A percentile compares a stretch with the other conserved stretches of the same genome.
Conservation (phyloP, 2,113 vertebrate species). For the Dissostichus mawsoni region DNA sequence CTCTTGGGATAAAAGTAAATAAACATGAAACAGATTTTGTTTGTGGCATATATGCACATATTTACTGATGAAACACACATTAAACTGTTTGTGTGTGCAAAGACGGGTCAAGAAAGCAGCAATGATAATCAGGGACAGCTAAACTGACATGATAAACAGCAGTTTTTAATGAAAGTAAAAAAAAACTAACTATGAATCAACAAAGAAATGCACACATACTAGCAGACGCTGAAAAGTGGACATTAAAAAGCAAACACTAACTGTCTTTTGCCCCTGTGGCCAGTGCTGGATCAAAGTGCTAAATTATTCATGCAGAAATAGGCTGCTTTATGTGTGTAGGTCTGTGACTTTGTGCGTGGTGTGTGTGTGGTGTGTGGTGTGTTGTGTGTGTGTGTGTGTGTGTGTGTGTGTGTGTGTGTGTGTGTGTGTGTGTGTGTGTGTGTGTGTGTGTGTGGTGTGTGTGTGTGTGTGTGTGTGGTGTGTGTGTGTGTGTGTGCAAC, state of each 20-base stretch:
- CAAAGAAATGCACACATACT: neutral
- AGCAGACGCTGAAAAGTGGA: neutral
- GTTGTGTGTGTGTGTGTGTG: constrained; percentile 20
- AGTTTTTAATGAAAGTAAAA: constrained; percentile 20
- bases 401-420: neutral
- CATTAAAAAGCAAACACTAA: constrained; percentile 7
- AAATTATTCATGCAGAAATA: constrained; percentile 77
- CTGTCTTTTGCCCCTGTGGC: constrained; percentile 58
- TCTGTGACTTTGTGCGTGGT: constrained; percentile 18
- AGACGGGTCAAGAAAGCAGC: neutral
- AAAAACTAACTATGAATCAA: constrained; percentile 24
- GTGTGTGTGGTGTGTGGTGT: too few species aligned
- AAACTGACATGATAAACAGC: constrained; percentile 40
- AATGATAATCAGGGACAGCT: constrained; percentile 5
- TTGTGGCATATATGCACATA: constrained; percentile 8
- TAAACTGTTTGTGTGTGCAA: constrained; percentile 17
- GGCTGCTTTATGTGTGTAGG: constrained; percentile 33
- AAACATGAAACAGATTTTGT: constrained; percentile 57
- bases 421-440: constrained; percentile 8
- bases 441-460: constrained; percentile 15
- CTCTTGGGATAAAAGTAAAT: constrained; percentile 61
- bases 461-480: constrained; percentile 13
- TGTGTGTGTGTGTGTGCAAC: neutral
- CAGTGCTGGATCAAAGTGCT: constrained; percentile 61
- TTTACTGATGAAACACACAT: constrained; percentile 52